phyloP scores from a whole-genome alignment of 2,113 vertebrate species.

The Chunga burmeisteri region DNA sequence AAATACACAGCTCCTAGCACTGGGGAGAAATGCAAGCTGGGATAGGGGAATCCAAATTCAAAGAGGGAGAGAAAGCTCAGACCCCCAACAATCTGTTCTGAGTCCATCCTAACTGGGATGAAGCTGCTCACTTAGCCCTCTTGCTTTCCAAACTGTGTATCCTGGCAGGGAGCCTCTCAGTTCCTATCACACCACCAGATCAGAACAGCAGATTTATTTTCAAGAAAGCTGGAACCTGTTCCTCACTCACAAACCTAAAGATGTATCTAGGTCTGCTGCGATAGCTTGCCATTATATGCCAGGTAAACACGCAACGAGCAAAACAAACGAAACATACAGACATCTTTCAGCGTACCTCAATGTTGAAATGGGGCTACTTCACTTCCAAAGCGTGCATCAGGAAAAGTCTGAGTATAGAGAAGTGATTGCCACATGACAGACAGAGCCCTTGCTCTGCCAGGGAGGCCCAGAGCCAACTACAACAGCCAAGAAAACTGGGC shows the following conservation, averaged over 20 bases:
- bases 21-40: neutral
- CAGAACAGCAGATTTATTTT: slow-evolving; percentile 43
- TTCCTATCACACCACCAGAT: slow-evolving; percentile 51
- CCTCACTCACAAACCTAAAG: neutral
- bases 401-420: slow-evolving; percentile 1
- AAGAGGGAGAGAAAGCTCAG: neutral
- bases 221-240: slow-evolving; percentile 40
- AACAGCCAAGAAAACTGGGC: slow-evolving; percentile 39
- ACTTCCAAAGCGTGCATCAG: slow-evolving; percentile 28
- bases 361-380: slow-evolving; percentile 48
- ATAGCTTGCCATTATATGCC: neutral
- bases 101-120: neutral
- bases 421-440: slow-evolving; percentile 14
- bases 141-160: neutral
- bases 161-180: slow-evolving; percentile 21
- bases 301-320: neutral
- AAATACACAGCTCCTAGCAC: neutral
- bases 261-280: neutral
- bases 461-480: slow-evolving; percentile 27
- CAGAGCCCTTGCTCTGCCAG: neutral
- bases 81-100: neutral
- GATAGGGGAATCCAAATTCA: neutral
- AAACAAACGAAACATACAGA: neutral
- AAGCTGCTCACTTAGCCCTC: neutral
- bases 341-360: slow-evolving; percentile 39